Percentiles rank a stretch among this genome's conserved stretches.
phyloP scores from a whole-genome alignment of 2,113 vertebrate species.

The Glareola pratincola region DNA sequence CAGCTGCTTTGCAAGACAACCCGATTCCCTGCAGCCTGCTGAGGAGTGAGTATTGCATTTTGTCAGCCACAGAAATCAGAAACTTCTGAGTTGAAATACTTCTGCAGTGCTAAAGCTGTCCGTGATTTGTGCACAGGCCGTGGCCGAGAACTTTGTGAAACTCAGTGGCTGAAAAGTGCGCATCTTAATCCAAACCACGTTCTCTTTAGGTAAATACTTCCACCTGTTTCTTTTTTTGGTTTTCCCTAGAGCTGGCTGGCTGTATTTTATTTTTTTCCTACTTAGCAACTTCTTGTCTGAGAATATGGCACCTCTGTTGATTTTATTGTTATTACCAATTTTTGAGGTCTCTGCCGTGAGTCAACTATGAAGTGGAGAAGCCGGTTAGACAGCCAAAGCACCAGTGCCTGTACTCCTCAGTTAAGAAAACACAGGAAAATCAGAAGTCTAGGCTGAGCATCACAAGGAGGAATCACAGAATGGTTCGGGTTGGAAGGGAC shows the following conservation, averaged over 20 bases:
- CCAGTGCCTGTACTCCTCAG: background rate
- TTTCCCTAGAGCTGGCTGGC: background rate
- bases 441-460: background rate
- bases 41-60: rapidly evolving
- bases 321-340: background rate
- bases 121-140: background rate
- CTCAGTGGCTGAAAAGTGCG: rapidly evolving
- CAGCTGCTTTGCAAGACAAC: background rate
- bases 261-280: background rate
- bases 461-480: too few species aligned
- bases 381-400: background rate
- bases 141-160: background rate
- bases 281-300: background rate
- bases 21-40: background rate
- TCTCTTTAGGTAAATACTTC: background rate
- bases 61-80: background rate
- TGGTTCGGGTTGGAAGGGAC: too few species aligned
- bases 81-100: background rate
- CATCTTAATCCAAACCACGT: background rate
- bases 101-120: background rate
- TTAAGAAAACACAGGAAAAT: background rate
- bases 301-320: background rate
- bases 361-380: background rate
- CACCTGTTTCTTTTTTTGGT: too few species aligned
- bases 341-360: background rate